A percentile compares a stretch with the other conserved stretches of the same genome.
Evolutionary conservation across 2,797 vertebrate species (phyloP).

Genomic region (Poecilia wingei): DNA sequence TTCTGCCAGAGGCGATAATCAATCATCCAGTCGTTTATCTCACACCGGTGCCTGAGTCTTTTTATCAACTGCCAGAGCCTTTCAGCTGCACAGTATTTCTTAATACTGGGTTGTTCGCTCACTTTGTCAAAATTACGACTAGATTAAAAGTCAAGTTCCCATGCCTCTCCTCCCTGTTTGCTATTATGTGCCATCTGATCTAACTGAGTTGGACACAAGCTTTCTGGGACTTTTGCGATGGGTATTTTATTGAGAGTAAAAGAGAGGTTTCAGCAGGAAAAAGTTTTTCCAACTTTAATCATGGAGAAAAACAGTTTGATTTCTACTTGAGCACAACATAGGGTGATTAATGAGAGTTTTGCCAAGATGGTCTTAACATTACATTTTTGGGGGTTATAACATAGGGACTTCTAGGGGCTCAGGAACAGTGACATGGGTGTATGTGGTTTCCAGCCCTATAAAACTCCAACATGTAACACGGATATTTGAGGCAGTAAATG

Average conservation of each 20-base stretch:
- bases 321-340: neutral
- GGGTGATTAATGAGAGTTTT: neutral
- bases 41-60: conserved; percentile 53
- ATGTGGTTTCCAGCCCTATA: neutral
- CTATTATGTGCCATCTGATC: conserved; percentile 19
- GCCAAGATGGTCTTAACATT: neutral
- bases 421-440: neutral
- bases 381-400: neutral
- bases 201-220: neutral
- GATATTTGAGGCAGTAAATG: neutral
- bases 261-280: neutral
- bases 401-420: neutral
- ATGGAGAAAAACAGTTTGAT: neutral
- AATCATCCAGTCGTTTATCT: conserved; percentile 75
- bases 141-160: conserved; percentile 58
- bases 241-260: neutral
- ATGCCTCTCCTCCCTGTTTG: conserved; percentile 30
- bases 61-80: conserved; percentile 74
- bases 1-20: conserved; percentile 68
- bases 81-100: conserved; percentile 62
- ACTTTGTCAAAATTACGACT: conserved; percentile 53
- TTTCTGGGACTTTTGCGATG: neutral
- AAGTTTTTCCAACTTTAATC: neutral
- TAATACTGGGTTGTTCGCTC: conserved; percentile 57
- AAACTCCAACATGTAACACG: neutral